Percentiles rank a stretch among this genome's conserved stretches.
These are phyloP conservation scores for Rambutsinella grinnellia DNA, from an alignment of 2,888 invertebrate genomes.

Conservation along the genomic window DNA sequence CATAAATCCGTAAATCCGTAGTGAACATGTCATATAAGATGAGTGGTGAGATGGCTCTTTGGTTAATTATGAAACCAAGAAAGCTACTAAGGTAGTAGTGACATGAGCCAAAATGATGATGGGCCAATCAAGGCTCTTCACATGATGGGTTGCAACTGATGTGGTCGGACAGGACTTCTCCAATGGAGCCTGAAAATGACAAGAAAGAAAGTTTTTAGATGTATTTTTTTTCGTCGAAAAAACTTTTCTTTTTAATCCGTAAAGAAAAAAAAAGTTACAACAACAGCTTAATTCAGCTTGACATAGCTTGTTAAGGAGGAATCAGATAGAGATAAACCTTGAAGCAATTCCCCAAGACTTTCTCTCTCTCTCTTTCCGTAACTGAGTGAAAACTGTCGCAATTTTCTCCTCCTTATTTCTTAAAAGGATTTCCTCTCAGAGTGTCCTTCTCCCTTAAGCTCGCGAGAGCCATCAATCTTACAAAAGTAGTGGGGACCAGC, in stretches of 20 bases:
- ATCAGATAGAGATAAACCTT: neutral
- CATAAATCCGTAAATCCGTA: no score
- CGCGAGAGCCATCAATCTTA: neutral
- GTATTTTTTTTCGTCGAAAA: neutral
- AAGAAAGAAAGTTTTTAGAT: slow-evolving; percentile 4
- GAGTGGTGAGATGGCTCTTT: neutral
- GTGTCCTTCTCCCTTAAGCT: neutral
- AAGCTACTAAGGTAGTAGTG: neutral
- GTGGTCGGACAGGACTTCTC: slow-evolving; percentile 47
- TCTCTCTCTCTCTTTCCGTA: no score
- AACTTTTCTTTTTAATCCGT: neutral
- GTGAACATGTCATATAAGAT: no score
- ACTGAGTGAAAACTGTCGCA: neutral
- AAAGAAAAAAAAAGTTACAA: neutral
- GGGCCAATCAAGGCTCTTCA: slow-evolving; percentile 4
- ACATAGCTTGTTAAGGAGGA: neutral
- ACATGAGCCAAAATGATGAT: neutral
- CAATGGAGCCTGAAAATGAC: slow-evolving; percentile 43
- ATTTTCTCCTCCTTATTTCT: neutral
- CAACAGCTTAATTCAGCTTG: neutral
- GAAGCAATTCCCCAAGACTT: neutral
- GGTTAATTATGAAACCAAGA: neutral
- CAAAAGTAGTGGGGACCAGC: no score
- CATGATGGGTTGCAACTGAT: slow-evolving; percentile 1
- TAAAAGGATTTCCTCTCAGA: neutral